A percentile compares a stretch with the other conserved stretches of the same genome.
Conservation (phyloP, 2,888 invertebrate genomes). For the Dexiosoma caninum region DNA sequence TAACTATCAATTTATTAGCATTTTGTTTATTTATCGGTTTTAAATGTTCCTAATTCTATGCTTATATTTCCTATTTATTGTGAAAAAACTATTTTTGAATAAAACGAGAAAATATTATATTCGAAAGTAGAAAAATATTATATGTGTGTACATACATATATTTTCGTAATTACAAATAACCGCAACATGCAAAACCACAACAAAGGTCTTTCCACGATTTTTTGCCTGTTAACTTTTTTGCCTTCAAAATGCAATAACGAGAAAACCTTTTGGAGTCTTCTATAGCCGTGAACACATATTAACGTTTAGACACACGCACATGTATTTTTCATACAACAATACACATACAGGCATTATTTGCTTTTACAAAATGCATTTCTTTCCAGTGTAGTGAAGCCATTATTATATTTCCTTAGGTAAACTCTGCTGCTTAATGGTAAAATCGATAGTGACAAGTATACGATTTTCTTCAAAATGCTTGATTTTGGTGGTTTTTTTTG, state of each 20-base stretch:
- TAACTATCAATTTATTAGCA: constrained; percentile 58
- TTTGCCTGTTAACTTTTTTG: constrained; percentile 9
- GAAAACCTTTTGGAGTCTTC: constrained; percentile 30
- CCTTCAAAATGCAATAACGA: neutral
- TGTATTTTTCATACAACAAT: neutral
- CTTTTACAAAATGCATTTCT: neutral
- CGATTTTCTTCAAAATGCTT: neutral
- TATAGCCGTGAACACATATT: neutral
- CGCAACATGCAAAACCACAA: constrained; percentile 63
- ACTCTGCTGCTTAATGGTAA: constrained; percentile 22
- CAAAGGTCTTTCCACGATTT: constrained; percentile 45
- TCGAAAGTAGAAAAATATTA: constrained; percentile 20
- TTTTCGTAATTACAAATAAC: constrained; percentile 49
- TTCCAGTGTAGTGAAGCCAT: neutral
- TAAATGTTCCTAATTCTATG: neutral
- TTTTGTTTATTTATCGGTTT: constrained; percentile 27
- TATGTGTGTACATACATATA: too few species aligned
- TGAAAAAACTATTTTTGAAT: neutral
- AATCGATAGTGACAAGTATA: constrained; percentile 46
- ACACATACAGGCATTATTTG: neutral
- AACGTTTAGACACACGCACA: neutral
- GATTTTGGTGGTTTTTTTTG: neutral
- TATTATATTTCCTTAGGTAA: neutral
- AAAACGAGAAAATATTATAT: neutral
- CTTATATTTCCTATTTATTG: neutral